phyloP scores from a whole-genome alignment of 2,888 invertebrate genomes.

The Proisotoma minuta region DNA sequence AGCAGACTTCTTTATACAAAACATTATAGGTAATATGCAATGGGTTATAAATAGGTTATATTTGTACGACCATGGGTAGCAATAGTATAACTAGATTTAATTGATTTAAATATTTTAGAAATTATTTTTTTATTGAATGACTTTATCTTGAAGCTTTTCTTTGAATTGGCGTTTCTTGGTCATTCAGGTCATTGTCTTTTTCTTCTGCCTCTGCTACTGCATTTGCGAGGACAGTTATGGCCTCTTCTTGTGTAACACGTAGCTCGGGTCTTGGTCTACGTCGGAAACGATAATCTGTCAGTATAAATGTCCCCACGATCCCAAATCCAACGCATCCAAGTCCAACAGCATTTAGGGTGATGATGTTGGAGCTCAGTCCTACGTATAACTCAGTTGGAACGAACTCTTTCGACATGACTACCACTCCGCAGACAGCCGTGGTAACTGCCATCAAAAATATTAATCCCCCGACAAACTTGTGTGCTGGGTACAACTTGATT shows the following conservation, averaged over 20 bases:
- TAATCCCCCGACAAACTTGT: conserved; percentile 2
- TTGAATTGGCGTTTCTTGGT: not conserved
- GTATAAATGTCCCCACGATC: not conserved
- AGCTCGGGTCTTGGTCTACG: not conserved
- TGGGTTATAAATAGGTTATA: too few species aligned
- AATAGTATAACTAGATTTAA: too few species aligned
- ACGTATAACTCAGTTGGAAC: not conserved
- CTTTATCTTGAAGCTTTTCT: not conserved
- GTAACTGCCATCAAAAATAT: not conserved
- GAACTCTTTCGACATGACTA: not conserved
- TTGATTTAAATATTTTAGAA: too few species aligned
- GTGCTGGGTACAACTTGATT: not conserved
- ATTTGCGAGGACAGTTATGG: too few species aligned
- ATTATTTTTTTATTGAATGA: not conserved
- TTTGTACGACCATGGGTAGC: too few species aligned
- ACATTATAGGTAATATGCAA: too few species aligned
- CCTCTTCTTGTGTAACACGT: not conserved
- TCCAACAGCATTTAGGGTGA: not conserved
- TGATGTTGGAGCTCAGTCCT: not conserved
- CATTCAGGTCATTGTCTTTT: not conserved
- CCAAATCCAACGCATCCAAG: not conserved
- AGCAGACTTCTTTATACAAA: too few species aligned
- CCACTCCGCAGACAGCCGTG: not conserved
- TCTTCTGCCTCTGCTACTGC: not conserved
- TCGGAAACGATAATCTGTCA: not conserved